phyloP scores from a whole-genome alignment of 2,888 invertebrate species.

The Acronicta leporina region DNA sequence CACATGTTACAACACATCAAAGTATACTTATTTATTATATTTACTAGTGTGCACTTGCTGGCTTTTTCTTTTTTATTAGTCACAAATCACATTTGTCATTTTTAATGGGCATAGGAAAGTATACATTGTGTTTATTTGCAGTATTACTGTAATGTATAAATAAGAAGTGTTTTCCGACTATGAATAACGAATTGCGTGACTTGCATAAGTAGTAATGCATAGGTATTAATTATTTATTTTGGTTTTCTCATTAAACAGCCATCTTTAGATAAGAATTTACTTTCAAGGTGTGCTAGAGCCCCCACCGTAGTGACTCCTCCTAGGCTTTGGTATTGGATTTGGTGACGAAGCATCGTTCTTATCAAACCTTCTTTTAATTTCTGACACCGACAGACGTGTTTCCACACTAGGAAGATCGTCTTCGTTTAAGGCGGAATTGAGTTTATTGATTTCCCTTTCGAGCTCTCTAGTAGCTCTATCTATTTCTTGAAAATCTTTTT shows the following conservation, averaged over 20 bases:
- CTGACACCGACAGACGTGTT: constrained; percentile 77
- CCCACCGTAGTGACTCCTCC: constrained; percentile 84
- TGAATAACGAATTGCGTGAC: too few species aligned
- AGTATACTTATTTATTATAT: constrained; percentile 12
- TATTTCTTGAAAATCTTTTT: constrained; percentile 85
- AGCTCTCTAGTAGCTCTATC: constrained; percentile 82
- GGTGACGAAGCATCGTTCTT: constrained; percentile 83
- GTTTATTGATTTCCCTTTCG: constrained; percentile 83
- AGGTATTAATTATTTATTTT: background rate
- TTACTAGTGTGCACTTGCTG: constrained; percentile 25
- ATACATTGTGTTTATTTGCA: too few species aligned
- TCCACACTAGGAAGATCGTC: constrained; percentile 75
- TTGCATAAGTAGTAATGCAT: background rate
- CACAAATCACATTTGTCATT: constrained; percentile 15
- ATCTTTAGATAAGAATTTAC: constrained; percentile 17
- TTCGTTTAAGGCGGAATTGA: constrained; percentile 83
- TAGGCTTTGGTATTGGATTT: constrained; percentile 89
- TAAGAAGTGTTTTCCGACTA: background rate
- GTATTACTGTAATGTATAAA: too few species aligned
- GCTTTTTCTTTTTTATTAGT: constrained; percentile 19
- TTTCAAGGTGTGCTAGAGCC: constrained; percentile 71
- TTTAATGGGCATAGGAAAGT: too few species aligned
- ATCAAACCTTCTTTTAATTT: constrained; percentile 88
- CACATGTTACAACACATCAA: constrained; percentile 36
- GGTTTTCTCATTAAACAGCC: constrained; percentile 14